Evolutionary conservation across 1,140 invertebrate species (phyloP).

Genomic region (Steinernema khuongi): DNA sequence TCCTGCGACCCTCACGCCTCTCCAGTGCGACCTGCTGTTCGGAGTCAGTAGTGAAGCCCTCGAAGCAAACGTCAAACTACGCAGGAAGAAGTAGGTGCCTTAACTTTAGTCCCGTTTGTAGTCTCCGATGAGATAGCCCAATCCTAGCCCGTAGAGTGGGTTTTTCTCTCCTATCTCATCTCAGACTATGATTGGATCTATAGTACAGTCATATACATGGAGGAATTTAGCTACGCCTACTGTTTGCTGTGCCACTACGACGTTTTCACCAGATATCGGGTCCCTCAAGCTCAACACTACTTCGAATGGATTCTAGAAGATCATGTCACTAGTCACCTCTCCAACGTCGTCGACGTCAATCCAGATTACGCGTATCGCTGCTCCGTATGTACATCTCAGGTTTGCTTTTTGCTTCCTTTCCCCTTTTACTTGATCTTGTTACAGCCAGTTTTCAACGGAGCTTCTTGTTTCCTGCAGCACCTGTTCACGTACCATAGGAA

Average conservation of each 20-base stretch:
- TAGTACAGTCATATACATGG: too few relatives aligned
- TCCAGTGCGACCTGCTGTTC: not conserved
- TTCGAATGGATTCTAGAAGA: conserved; percentile 6
- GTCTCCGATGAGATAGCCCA: too few relatives aligned
- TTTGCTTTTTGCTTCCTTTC: not conserved
- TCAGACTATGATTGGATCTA: too few relatives aligned
- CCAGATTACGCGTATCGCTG: not conserved
- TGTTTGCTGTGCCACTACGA: not conserved
- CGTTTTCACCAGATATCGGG: not conserved
- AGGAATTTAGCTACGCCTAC: not conserved
- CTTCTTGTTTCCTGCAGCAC: not conserved
- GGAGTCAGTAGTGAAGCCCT: not conserved
- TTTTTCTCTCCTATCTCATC: too few relatives aligned
- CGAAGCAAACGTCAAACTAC: not conserved
- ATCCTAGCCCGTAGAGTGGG: too few relatives aligned
- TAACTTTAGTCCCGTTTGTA: too few relatives aligned
- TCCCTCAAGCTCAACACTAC: conserved; percentile 4
- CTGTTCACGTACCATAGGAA: not conserved
- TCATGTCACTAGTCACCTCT: not conserved
- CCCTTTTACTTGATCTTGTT: not conserved
- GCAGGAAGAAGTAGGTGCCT: not conserved
- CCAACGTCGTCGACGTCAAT: not conserved
- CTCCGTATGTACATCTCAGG: not conserved
- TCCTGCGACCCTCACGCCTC: not conserved
- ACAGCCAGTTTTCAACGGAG: not conserved